These are phyloP conservation scores for Orientallactaga bullata DNA, from an alignment of 2,113 vertebrate species.

Conservation along the genomic window DNA sequence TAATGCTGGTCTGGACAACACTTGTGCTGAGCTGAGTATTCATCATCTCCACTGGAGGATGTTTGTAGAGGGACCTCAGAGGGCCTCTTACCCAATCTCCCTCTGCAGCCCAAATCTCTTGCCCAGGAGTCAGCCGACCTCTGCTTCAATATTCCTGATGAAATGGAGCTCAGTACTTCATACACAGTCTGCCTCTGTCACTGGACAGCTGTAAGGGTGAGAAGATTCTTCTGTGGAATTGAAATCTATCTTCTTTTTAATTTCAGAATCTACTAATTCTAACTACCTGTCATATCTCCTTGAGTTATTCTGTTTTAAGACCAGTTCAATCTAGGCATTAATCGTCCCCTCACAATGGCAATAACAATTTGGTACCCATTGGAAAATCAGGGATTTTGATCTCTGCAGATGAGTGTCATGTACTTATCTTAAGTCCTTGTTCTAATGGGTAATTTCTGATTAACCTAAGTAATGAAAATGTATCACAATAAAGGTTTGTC, in stretches of 20 bases:
- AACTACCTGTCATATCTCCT: slow-evolving; percentile 71
- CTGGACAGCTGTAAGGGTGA: slow-evolving; percentile 64
- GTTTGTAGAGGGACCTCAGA: slow-evolving; percentile 44
- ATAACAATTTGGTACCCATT: slow-evolving; percentile 81
- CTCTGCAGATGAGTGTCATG: slow-evolving; percentile 79
- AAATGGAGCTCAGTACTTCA: slow-evolving; percentile 44
- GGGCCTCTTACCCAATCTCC: slow-evolving; percentile 14
- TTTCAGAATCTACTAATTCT: slow-evolving; percentile 72
- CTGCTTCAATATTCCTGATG: slow-evolving; percentile 7
- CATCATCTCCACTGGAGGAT: slow-evolving; percentile 8
- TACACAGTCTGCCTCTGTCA: slow-evolving; percentile 22
- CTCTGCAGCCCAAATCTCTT: slow-evolving; percentile 22
- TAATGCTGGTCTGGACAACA: neutral
- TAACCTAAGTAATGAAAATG: slow-evolving; percentile 81
- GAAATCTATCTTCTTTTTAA: slow-evolving; percentile 71
- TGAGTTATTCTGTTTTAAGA: slow-evolving; percentile 81
- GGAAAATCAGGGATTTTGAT: slow-evolving; percentile 82
- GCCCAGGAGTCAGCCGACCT: slow-evolving; percentile 27
- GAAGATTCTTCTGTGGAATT: neutral
- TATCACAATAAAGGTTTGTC: slow-evolving; percentile 82
- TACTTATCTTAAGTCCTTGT: slow-evolving; percentile 79
- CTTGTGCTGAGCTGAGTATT: slow-evolving; percentile 37
- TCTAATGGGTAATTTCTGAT: slow-evolving; percentile 83
- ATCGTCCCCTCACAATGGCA: slow-evolving; percentile 76
- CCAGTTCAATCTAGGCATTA: slow-evolving; percentile 75